phyloP scores from a whole-genome alignment of 2,797 vertebrate species.

The Poecilia velifera region DNA sequence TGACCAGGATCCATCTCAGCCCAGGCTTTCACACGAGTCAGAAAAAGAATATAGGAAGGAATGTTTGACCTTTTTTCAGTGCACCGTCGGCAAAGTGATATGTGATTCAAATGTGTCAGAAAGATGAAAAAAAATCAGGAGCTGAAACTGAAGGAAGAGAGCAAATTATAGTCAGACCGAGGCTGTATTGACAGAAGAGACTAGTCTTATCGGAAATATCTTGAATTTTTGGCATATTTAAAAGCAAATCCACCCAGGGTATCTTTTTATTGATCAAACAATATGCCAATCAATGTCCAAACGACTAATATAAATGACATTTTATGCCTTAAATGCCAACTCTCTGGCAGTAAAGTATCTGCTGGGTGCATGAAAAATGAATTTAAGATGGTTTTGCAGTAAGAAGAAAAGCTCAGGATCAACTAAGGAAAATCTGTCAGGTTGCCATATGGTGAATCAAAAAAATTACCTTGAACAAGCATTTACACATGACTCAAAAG shows the following conservation, averaged over 20 bases:
- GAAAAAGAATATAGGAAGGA: constrained; percentile 65
- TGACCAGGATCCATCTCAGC: constrained; percentile 59
- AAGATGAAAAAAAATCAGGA: constrained; percentile 37
- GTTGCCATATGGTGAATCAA: constrained; percentile 41
- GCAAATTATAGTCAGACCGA: constrained; percentile 53
- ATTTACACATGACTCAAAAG: constrained; percentile 35
- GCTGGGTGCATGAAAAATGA: constrained; percentile 39
- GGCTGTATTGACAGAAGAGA: constrained; percentile 45
- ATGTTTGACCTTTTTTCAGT: constrained; percentile 78
- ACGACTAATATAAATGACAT: constrained; percentile 67
- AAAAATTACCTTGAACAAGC: constrained; percentile 33
- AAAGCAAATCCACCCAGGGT: constrained; percentile 62
- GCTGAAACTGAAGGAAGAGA: constrained; percentile 36
- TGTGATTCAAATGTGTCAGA: constrained; percentile 74
- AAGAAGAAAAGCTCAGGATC: constrained; percentile 30
- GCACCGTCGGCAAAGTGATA: constrained; percentile 74
- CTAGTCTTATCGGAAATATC: constrained; percentile 47
- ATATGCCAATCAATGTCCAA: constrained; percentile 76
- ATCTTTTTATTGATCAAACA: constrained; percentile 73
- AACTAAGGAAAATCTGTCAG: constrained; percentile 7
- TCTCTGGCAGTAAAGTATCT: constrained; percentile 30
- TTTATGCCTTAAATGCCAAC: constrained; percentile 68
- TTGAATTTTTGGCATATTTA: constrained; percentile 59
- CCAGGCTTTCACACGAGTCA: constrained; percentile 59
- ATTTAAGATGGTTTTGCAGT: constrained; percentile 27